Conservation (phyloP, 1,140 invertebrate genomes). For the Periplaneta americana region DNA sequence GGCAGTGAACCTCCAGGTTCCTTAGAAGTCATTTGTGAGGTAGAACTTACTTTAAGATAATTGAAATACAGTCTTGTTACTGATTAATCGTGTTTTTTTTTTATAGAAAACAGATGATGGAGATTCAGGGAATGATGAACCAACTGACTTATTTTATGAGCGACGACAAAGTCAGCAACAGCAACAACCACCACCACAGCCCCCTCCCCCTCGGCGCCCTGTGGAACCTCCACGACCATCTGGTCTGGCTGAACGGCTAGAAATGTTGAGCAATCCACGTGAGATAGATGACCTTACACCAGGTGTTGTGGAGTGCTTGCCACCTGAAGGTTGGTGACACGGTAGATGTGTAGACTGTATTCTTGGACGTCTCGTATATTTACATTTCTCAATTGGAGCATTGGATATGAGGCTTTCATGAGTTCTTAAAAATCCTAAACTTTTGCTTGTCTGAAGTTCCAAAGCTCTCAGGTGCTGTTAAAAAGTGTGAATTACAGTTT, state of each 20-base stretch:
- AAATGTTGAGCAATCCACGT: slow-evolving; percentile 39
- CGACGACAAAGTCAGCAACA: slow-evolving; percentile 35
- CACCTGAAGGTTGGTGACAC: slow-evolving; percentile 56
- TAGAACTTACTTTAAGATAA: too few relatives aligned
- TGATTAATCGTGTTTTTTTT: background rate
- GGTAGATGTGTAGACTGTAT: too few relatives aligned
- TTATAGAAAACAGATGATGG: slow-evolving; percentile 80
- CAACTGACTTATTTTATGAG: slow-evolving; percentile 62
- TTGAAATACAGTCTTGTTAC: too few relatives aligned
- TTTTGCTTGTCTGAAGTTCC: too few relatives aligned
- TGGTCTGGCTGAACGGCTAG: slow-evolving; percentile 38
- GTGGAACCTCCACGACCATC: slow-evolving; percentile 26
- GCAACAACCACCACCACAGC: slow-evolving; percentile 14
- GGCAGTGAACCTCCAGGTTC: too few relatives aligned
- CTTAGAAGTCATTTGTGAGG: too few relatives aligned
- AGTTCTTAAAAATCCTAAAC: too few relatives aligned
- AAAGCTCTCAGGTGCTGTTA: too few relatives aligned
- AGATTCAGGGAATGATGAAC: slow-evolving; percentile 91
- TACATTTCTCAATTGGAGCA: too few relatives aligned
- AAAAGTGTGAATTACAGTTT: too few relatives aligned
- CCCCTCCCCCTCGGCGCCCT: slow-evolving; percentile 24
- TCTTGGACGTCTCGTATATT: too few relatives aligned
- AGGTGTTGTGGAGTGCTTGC: slow-evolving; percentile 50
- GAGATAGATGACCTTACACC: slow-evolving; percentile 35
- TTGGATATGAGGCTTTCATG: too few relatives aligned